Evolutionary conservation across 2,797 vertebrate species (phyloP), one percentile per base, ranked within the genome.

Genomic region (Propithecus deckenii): DNA sequence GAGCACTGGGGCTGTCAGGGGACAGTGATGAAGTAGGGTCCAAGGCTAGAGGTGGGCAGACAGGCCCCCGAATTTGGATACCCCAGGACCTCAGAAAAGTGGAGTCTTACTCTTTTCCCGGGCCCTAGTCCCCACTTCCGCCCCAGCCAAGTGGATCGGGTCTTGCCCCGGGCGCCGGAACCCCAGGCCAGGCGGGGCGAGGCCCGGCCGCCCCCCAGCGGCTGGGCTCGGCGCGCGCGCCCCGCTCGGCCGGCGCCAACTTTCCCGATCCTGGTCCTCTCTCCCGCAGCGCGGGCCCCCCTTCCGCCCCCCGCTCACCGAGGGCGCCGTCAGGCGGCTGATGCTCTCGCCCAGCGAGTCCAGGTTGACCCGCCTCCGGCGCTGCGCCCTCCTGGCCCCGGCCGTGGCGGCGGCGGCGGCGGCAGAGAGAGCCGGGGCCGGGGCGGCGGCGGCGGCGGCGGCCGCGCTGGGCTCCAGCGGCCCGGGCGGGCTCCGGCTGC

Each of bases 321-420:
- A 99, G 97, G 99, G 99, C 97, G 99, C 99, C 55, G 99, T 99
- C 95, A 99, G 99, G 92, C 99, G 98, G 97, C 99, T 99, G 98
- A 99, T 99, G 98, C 99, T 99, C 98, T 99, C 99, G 84, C 99
- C 99, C 95, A 99, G 98, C 25, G 99, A 99, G 99, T 99, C 99
- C 98, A 99, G 99, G 98, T 99, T 99, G 96, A 99, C 99, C 97
- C 99, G 98, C 96, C 99, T 98, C 96, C 99, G 98, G 98, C 99
- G 98, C 96, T 99, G 99, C 50, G 99, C 98, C 97, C 98, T 98
- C 43, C 97, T 78, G 63, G 95, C 84, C 74, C 84, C 97, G 12
- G 52, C 97, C 7, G 89, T 67, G 80, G 93, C 61, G 32, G 91
- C 57, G 69, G 89, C 78, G 10, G 96, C 84, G 1, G 75, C 65